Base-by-base conservation (phyloP, 2,113 vertebrate species). In the Silurus asotus region DNA sequence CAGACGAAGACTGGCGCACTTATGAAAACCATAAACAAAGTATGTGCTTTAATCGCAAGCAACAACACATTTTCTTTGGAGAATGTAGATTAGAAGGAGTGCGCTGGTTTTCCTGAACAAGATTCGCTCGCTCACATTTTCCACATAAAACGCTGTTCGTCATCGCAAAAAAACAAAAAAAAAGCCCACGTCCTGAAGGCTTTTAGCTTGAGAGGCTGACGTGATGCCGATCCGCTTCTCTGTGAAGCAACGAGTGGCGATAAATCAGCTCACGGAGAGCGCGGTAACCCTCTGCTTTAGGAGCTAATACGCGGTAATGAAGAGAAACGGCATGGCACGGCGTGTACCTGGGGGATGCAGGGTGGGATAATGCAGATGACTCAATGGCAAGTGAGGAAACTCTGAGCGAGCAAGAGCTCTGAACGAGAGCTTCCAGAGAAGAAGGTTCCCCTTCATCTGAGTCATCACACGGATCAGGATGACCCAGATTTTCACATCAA, bases 401-500 rank as follows among this genome's bases (percentile, higher is more conserved):
- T 83, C 87, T 70, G 79, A 55, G 77, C 88, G 55, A 90, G 53
- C 82, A 84, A 78, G 64, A 13, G 85, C 84, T 74, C 53, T n/a
- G 83, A 49, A 83, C 62, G 70, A 37, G 37, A 37, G 37, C 37
- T 37, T 49, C 56, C 8, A 82, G 23, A 88, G 76, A 64, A 69
- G 70, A n/a, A 55, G 67, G 48, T 7, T 76, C 86, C 80, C 81
- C 82, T 67, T 5, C 4, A 6, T 56, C n/a, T 80, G 75, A 85
- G 84, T 76, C 81, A 86, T 61, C 11, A 81, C 58, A 61, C 25
- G 79, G 23, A 15, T 83, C 51, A 72, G 81, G 67, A 58, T 28
- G 56, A 72, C 49, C 65, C 64, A 76, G 45, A 86, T 89, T 56
- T 85, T 13, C 49, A 14, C 23, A n/a, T 80, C 25, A 78, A 65